These are phyloP conservation scores for Lordiphosa andalusiaca DNA, from an alignment of 2,888 invertebrate species.

Conservation along the genomic window DNA sequence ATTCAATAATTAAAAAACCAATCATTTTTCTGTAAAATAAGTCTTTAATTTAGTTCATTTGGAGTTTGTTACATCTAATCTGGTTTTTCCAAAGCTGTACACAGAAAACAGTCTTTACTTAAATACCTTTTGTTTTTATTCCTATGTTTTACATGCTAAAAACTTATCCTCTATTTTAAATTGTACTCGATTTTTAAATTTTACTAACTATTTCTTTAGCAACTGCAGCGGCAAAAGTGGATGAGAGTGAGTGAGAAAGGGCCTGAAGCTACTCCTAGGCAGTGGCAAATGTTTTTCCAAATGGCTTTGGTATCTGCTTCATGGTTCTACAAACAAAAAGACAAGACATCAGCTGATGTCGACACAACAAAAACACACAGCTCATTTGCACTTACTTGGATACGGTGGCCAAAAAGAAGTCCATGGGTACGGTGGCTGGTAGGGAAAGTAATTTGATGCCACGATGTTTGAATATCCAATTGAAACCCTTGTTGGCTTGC, in stretches of 20 bases:
- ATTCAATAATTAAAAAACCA: no score
- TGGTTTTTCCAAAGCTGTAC: neutral
- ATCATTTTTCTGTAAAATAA: no score
- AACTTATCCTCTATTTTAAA: no score
- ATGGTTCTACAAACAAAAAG: slow-evolving; percentile 58
- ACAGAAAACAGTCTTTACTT: neutral
- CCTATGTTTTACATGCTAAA: neutral
- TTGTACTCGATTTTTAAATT: no score
- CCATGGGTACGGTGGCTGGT: slow-evolving; percentile 93
- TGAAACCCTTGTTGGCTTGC: slow-evolving; percentile 93
- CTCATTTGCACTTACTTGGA: slow-evolving; percentile 88
- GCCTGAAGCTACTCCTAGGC: slow-evolving; percentile 34
- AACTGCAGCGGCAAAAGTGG: neutral
- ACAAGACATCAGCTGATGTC: slow-evolving; percentile 19
- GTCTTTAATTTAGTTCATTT: no score
- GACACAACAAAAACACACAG: neutral
- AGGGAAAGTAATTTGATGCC: slow-evolving; percentile 91
- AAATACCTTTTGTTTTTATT: neutral
- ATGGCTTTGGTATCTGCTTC: slow-evolving; percentile 62
- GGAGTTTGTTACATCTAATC: no score
- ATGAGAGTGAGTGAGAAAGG: slow-evolving; percentile 1
- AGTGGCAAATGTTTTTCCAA: slow-evolving; percentile 70
- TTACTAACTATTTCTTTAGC: no score
- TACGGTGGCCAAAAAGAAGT: slow-evolving; percentile 91
- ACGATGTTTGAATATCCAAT: slow-evolving; percentile 93